Evolutionary conservation across 2,113 vertebrate species (phyloP), one percentile per base, ranked within the genome.

Genomic region (Apteryx owenii): DNA sequence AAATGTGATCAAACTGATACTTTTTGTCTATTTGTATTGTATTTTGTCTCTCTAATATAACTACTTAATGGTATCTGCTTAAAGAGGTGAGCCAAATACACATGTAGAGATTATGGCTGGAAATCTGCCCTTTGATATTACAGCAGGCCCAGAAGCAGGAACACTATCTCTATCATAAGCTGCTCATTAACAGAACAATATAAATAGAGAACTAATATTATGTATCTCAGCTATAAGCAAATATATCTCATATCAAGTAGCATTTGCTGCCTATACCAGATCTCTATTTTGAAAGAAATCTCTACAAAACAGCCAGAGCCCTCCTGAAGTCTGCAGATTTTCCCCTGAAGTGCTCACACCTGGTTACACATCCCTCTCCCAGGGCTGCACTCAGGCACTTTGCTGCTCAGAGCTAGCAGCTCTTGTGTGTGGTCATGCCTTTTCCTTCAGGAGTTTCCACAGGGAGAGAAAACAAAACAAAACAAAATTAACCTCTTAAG

Each of bases 101-200:
- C 13, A 18, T 16, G 26, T 33, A 69, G 25, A 28, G 23, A 64
- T 44, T 70, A 62, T 4, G 58, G 31, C 28, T 11, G 51, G 56
- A 53, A 90, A 60, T 18, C 36, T 14, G 61, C 25, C 48, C 36
- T 46, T 85, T 31, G 28, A 12, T 81, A 58, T 40, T 46, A 64
- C 23, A 85, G 68, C 54, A 75, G 80, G 29, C 10, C 80, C 53
- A 69, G 46, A 40, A 89, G 44, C 60, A 84, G 53, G 38, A 93
- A 54, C 20, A 15, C 36, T 50, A 5, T 40, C 73, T 68, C 76
- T 50, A 51, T 50, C 44, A 60, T 42, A 70, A 18, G 14, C 64
- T 26, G 58, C 21, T 85, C 54, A n/a, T 81, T 93, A 89, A 85
- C 50, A 81, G 31, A 76, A 56, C 62, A 73, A 85, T 36, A 68